Conservation (phyloP, 2,888 invertebrate species). For the Drosophila aldrichi region DNA sequence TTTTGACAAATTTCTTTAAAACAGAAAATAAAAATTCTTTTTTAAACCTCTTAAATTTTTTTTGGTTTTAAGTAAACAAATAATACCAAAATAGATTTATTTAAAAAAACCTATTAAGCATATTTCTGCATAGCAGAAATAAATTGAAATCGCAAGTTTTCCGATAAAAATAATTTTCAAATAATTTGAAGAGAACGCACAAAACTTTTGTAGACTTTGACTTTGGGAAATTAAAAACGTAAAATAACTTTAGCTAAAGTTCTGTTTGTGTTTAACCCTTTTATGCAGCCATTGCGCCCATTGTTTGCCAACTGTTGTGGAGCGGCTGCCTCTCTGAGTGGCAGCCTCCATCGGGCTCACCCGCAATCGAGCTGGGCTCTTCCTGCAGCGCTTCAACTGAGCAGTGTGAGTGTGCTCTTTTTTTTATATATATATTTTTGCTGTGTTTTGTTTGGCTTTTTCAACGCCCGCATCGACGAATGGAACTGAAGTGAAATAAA, state of each 20-base stretch:
- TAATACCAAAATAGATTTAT: too few relatives aligned
- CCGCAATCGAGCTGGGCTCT: constrained; percentile 18
- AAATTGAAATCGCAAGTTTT: background rate
- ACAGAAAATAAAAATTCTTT: too few relatives aligned
- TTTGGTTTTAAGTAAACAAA: too few relatives aligned
- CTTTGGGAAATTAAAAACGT: constrained; percentile 17
- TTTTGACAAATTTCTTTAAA: too few relatives aligned
- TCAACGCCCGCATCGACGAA: constrained; percentile 42
- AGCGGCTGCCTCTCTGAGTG: constrained; percentile 37
- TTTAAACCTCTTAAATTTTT: too few relatives aligned
- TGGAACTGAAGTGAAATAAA: constrained; percentile 73
- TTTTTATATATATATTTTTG: constrained; percentile 1
- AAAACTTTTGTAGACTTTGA: constrained; percentile 16
- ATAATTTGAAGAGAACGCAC: constrained; percentile 18
- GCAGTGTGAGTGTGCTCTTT: constrained; percentile 46
- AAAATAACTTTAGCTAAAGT: constrained; percentile 48
- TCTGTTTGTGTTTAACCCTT: constrained; percentile 60
- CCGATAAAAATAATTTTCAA: constrained; percentile 15
- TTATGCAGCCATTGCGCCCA: constrained; percentile 61
- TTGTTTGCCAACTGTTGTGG: constrained; percentile 52
- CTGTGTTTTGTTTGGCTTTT: constrained; percentile 18
- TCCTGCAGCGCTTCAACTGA: constrained; percentile 16
- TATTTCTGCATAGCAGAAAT: too few relatives aligned
- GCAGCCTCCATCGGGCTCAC: constrained; percentile 32
- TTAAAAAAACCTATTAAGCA: too few relatives aligned